Conservation (phyloP, 2,888 invertebrate genomes). For the Melangyna quadrimaculata region DNA sequence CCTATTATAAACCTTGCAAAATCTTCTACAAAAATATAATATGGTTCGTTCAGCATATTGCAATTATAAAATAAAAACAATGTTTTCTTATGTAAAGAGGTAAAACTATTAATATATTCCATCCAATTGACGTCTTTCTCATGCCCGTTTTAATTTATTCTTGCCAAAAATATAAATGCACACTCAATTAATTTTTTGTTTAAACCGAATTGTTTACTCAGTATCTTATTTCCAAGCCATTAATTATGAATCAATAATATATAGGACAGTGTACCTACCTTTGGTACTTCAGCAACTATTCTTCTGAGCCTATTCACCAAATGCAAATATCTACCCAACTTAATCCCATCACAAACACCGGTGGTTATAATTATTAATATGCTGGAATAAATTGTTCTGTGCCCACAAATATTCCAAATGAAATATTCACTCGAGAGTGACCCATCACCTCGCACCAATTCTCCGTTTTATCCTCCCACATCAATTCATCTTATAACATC, state of each 20-base stretch:
- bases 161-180: background rate
- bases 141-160: background rate
- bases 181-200: background rate
- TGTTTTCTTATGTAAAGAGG: background rate
- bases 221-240: constrained; percentile 35
- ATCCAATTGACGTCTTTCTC: background rate
- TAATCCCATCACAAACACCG: background rate
- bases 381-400: constrained; percentile 3
- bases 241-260: constrained; percentile 37
- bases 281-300: background rate
- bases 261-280: background rate
- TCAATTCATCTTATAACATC: background rate
- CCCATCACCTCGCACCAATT: background rate
- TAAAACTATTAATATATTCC: background rate
- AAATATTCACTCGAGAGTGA: background rate
- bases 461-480: background rate
- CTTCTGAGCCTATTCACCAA: background rate
- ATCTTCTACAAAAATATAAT: no score
- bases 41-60: no score
- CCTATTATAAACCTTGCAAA: no score
- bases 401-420: background rate
- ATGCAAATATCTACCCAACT: background rate
- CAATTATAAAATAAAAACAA: no score
- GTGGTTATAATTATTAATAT: constrained; percentile 4
- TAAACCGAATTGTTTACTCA: constrained; percentile 7